Conservation (phyloP, 2,888 invertebrate genomes). For the Lamellibrachia satsuma region DNA sequence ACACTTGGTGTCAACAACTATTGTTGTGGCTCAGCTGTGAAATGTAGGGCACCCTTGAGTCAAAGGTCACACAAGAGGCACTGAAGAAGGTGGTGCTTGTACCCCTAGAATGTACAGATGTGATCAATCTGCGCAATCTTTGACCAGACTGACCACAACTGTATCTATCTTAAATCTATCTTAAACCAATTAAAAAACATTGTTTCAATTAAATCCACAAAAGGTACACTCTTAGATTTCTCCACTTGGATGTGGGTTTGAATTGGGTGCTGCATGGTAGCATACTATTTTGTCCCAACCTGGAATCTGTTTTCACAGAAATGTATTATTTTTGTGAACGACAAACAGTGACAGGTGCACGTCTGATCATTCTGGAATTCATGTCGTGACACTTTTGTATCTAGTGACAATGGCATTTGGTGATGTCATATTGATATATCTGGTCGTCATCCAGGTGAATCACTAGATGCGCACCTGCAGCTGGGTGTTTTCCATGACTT, state of each 20-base stretch:
- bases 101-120: background rate
- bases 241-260: too few relatives aligned
- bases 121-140: too few relatives aligned
- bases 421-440: background rate
- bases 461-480: background rate
- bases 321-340: background rate
- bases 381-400: background rate
- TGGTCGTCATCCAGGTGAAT: background rate
- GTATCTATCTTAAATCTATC: background rate
- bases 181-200: background rate
- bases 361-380: background rate
- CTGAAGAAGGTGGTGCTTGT: background rate
- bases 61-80: background rate
- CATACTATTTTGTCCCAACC: too few relatives aligned
- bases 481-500: background rate
- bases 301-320: background rate
- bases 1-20: background rate
- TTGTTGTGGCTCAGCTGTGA: background rate
- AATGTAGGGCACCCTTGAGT: background rate
- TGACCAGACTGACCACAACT: background rate
- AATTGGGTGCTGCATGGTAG: too few relatives aligned
- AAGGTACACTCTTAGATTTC: too few relatives aligned
- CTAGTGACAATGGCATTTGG: background rate
- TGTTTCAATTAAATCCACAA: background rate
- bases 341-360: background rate